Evolutionary conservation across 1,140 invertebrate genomes (phyloP), one percentile per base, ranked within the genome.

Genomic region (Zaprionus africanus): DNA sequence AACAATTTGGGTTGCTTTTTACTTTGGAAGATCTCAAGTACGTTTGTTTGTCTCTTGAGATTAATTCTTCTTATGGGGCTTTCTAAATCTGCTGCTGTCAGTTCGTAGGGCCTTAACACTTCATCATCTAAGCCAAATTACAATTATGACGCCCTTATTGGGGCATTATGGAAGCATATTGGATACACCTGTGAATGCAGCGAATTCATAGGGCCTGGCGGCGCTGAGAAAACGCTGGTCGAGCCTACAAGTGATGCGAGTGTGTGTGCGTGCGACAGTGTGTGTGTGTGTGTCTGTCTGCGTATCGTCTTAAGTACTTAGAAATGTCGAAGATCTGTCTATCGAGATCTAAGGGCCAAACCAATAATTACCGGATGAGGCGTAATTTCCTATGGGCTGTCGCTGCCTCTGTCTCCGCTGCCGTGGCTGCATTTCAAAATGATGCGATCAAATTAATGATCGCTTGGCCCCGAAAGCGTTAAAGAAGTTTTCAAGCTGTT

Each of bases 331-430:
- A 76, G 71, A 88, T 88, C 74, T 70, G 88, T 88, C 80, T 83
- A 87, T 87, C 83, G 88, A 87, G 83, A 87, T 80, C 66, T 72
- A 68, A 82, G 74, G 68, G 73, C 46, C 41, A 80, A 79, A 87
- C 86, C 85, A 90, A 90, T 88, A 88, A 88, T 88, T 88, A 88
- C 85, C 85, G 85, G 85, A 88, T 88, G 85, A 79, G 70, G 46
- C 78, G 76, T 88, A 85, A 88, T 90, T 90, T 85, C 82, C 79
- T 81, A 85, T 76, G 78, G 82, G 75, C 77, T 85, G 74, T 63
- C 67, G 41, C 41, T 17, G 64, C 31, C 31, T 31, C 31, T 34
- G 9, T 34, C 9, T 34, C 31, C 11, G 75, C 77, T 81, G 9
- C 31, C 9, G 31, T 34, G 9, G 31, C 79, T 83, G 76, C 78